phyloP scores from a whole-genome alignment of 1,140 invertebrate species.

The Zaprionus lachaisei region DNA sequence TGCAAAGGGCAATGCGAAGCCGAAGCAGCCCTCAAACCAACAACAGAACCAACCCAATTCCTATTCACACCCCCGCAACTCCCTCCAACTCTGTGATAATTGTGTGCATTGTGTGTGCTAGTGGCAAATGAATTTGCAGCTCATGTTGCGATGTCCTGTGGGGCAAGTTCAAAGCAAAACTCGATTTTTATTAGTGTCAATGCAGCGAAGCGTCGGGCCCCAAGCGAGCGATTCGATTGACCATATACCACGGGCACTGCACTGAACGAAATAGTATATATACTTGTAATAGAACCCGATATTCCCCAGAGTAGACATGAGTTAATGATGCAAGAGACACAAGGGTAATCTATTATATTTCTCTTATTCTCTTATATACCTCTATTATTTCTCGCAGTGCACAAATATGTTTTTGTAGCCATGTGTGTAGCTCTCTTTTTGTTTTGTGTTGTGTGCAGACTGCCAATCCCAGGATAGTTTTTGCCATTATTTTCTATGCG shows the following conservation, averaged over 20 bases:
- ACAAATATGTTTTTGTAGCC: background rate
- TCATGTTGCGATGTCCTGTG: slow-evolving; percentile 45
- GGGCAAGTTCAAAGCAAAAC: slow-evolving; percentile 36
- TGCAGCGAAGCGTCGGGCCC: slow-evolving; percentile 28
- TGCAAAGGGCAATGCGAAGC: background rate
- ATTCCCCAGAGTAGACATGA: background rate
- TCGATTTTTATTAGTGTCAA: slow-evolving; percentile 54
- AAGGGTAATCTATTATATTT: background rate
- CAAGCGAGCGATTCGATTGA: slow-evolving; percentile 39
- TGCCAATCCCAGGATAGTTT: slow-evolving; percentile 48
- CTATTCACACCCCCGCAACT: background rate
- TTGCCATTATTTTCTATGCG: slow-evolving; percentile 46
- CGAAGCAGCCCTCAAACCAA: background rate
- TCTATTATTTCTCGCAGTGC: background rate
- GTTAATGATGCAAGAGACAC: background rate
- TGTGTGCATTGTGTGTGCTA: slow-evolving; percentile 36
- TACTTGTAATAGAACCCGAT: too few relatives aligned
- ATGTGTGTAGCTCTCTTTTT: background rate
- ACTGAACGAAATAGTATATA: background rate
- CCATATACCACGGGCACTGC: slow-evolving; percentile 17
- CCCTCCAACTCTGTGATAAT: slow-evolving; percentile 11
- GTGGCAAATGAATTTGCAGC: slow-evolving; percentile 54
- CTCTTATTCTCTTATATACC: background rate
- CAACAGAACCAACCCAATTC: background rate
- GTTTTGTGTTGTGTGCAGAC: slow-evolving; percentile 21